phyloP scores from a whole-genome alignment of 2,113 vertebrate genomes.

The Pungitius pungitius region DNA sequence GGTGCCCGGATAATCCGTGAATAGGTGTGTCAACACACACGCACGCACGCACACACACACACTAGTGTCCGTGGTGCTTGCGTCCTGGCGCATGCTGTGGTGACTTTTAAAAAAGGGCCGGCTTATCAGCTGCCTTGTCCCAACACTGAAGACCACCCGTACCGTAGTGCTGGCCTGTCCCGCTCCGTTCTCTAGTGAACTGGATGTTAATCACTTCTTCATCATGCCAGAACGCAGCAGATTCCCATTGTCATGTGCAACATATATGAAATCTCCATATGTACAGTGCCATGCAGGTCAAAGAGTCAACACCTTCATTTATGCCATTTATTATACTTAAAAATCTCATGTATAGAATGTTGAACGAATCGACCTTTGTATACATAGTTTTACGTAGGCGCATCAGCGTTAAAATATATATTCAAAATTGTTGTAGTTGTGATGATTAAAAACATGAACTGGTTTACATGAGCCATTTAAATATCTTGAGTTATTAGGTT shows the following conservation, averaged over 20 bases:
- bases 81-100: constrained; percentile 4
- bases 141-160: constrained; percentile 43
- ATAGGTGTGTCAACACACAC: no score
- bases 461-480: constrained; percentile 59
- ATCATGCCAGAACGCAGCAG: constrained; percentile 16
- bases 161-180: constrained; percentile 41
- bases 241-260: background rate
- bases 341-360: background rate
- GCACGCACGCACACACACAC: constrained; percentile 43
- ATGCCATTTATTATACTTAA: background rate
- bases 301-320: constrained; percentile 1
- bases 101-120: constrained; percentile 38
- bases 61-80: constrained; percentile 5
- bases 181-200: constrained; percentile 21
- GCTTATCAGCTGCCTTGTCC: constrained; percentile 52
- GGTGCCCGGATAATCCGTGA: constrained; percentile 64
- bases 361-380: constrained; percentile 3
- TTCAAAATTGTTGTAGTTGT: background rate
- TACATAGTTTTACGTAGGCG: background rate
- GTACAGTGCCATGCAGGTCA: constrained; percentile 7
- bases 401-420: background rate
- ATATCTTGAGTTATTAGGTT: constrained; percentile 51
- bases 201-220: constrained; percentile 23
- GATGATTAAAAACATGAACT: constrained; percentile 10
- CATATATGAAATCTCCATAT: background rate